Percentiles rank a stretch among this genome's conserved stretches.
These are phyloP conservation scores for Antedon mediterranea DNA, from an alignment of 53 echinoderm and acorn worm genomes.

Conservation along the genomic window DNA sequence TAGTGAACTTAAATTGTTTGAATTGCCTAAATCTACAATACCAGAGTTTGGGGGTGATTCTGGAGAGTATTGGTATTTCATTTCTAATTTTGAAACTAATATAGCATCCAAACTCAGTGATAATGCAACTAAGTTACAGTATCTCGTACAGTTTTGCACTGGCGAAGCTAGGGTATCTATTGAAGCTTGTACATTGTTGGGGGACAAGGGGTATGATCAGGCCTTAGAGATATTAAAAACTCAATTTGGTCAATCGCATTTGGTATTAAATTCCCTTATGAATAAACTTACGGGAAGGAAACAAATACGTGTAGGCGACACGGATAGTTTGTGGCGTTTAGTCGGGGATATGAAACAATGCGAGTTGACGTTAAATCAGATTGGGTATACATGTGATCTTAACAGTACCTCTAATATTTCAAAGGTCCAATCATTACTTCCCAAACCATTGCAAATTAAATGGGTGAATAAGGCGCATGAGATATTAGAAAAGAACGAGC, in stretches of 20 bases:
- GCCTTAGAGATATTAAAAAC: conserved; percentile 12
- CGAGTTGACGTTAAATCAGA: background rate
- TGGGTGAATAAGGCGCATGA: too few species aligned
- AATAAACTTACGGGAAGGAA: background rate
- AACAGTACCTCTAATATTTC: conserved; percentile 7
- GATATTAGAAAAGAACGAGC: too few species aligned
- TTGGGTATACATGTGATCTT: background rate
- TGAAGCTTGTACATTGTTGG: conserved; percentile 3
- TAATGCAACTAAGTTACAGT: background rate
- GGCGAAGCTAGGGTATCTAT: conserved; percentile 9
- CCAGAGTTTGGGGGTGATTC: conserved; percentile 18
- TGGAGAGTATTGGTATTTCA: conserved; percentile 19
- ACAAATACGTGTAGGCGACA: background rate
- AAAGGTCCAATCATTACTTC: background rate
- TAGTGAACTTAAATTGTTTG: conserved; percentile 4
- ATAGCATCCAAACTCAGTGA: background rate
- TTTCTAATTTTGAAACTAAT: conserved; percentile 13
- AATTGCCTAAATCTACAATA: conserved; percentile 2
- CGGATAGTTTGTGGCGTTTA: background rate
- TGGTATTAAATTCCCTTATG: conserved; percentile 16
- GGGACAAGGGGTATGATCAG: conserved; percentile 17
- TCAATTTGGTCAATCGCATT: conserved; percentile 23
- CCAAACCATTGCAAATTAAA: too few species aligned
- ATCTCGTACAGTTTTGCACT: conserved; percentile 12
- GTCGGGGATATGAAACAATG: background rate